Conservation (phyloP, 2,797 vertebrate genomes). For the Pseudopleuronectes americanus region DNA sequence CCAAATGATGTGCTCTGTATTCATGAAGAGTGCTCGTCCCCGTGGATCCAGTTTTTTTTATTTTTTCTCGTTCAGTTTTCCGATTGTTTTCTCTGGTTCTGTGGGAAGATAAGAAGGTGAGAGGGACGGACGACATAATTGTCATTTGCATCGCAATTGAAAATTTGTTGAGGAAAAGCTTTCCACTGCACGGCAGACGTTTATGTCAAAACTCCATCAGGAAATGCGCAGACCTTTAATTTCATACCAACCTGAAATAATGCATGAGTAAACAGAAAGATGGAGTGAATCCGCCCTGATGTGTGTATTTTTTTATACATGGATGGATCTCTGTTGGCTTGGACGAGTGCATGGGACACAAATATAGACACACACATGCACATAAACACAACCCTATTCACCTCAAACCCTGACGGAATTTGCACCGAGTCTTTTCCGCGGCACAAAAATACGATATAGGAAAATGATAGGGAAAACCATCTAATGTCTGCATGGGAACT, state of each 20-base stretch:
- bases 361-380: constrained; percentile 33
- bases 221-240: constrained; percentile 55
- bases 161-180: constrained; percentile 56
- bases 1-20: constrained; percentile 70
- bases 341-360: constrained; percentile 32
- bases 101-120: constrained; percentile 68
- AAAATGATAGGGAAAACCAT: constrained; percentile 66
- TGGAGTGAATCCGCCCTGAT: constrained; percentile 42
- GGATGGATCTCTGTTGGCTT: constrained; percentile 15
- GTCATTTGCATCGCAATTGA: constrained; percentile 71
- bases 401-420: constrained; percentile 65
- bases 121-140: constrained; percentile 66
- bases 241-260: constrained; percentile 47
- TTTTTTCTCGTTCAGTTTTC: constrained; percentile 20
- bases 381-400: constrained; percentile 65
- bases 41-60: constrained; percentile 61
- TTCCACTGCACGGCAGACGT: constrained; percentile 45
- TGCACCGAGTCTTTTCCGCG: constrained; percentile 50
- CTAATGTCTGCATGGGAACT: constrained; percentile 68
- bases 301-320: constrained; percentile 5
- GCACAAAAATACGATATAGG: constrained; percentile 72
- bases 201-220: constrained; percentile 61
- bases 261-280: constrained; percentile 55
- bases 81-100: constrained; percentile 61
- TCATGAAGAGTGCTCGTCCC: constrained; percentile 65